Conservation (phyloP, 1,140 invertebrate species). For the Musca vetustissima region DNA sequence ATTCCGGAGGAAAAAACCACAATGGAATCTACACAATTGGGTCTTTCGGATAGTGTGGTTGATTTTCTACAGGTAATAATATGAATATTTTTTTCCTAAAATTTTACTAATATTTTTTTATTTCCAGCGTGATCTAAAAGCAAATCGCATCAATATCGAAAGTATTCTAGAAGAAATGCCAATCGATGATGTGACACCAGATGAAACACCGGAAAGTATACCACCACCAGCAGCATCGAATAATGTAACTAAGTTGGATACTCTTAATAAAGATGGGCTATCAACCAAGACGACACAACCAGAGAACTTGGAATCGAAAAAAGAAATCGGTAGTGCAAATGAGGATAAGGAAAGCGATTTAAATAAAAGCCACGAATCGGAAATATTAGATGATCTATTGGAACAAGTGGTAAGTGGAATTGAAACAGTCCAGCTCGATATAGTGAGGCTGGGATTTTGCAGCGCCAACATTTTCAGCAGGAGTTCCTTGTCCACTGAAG, state of each 20-base stretch:
- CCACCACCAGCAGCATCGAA: too few species aligned
- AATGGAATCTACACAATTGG: not conserved
- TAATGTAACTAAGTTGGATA: not conserved
- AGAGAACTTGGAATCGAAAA: too few species aligned
- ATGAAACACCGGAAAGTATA: not conserved
- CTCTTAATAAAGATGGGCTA: not conserved
- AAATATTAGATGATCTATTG: conserved; percentile 19
- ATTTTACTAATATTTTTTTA: too few species aligned
- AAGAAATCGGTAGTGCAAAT: too few species aligned
- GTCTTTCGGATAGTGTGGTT: conserved; percentile 2
- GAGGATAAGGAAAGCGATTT: not conserved
- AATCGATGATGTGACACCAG: not conserved
- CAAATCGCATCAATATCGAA: conserved; percentile 11
- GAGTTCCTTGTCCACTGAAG: too few species aligned
- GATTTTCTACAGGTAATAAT: conserved; percentile 23
- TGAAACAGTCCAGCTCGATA: too few species aligned
- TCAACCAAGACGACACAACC: too few species aligned
- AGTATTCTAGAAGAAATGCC: conserved; percentile 7
- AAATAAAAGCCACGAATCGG: not conserved
- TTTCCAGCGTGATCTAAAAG: conserved; percentile 10
- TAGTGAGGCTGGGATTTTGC: too few species aligned
- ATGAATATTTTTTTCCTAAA: too few species aligned
- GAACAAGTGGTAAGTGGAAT: conserved; percentile 13
- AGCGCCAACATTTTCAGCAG: too few species aligned
- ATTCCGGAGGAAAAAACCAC: not conserved